These are phyloP conservation scores for Stichodactyla helianthus DNA, from an alignment of 64 coral and sea anemone genomes.

Conservation along the genomic window DNA sequence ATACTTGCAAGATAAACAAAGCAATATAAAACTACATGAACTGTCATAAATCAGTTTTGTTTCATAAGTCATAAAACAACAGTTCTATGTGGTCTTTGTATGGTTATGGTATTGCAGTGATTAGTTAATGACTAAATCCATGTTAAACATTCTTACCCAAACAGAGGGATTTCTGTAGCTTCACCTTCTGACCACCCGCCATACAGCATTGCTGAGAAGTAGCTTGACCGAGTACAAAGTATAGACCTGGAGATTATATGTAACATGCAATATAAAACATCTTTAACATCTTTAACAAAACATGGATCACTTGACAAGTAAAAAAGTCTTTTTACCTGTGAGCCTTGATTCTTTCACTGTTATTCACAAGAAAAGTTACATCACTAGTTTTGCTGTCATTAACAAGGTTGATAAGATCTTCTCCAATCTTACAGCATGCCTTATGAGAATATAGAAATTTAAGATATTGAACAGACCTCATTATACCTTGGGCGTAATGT, in stretches of 20 bases:
- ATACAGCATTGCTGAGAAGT: conserved; percentile 82
- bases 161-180: conserved; percentile 45
- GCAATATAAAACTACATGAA: no score
- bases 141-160: conserved; percentile 39
- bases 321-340: conserved; percentile 52
- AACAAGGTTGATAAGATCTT: conserved; percentile 55
- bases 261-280: neutral
- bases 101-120: no score
- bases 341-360: conserved; percentile 45
- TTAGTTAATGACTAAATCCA: neutral
- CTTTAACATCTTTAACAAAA: neutral
- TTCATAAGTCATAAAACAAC: no score
- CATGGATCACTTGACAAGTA: neutral
- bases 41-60: no score
- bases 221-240: conserved; percentile 70
- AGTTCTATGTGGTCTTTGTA: no score
- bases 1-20: no score
- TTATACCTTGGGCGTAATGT: neutral
- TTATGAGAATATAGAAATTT: neutral
- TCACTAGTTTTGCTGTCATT: conserved; percentile 41
- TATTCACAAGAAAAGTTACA: conserved; percentile 60
- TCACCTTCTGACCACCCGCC: conserved; percentile 69
- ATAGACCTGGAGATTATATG: conserved; percentile 44
- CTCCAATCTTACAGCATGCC: conserved; percentile 59
- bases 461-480: neutral